Evolutionary conservation across 2,888 invertebrate species (phyloP).

Genomic region (Coelopa pilipes): DNA sequence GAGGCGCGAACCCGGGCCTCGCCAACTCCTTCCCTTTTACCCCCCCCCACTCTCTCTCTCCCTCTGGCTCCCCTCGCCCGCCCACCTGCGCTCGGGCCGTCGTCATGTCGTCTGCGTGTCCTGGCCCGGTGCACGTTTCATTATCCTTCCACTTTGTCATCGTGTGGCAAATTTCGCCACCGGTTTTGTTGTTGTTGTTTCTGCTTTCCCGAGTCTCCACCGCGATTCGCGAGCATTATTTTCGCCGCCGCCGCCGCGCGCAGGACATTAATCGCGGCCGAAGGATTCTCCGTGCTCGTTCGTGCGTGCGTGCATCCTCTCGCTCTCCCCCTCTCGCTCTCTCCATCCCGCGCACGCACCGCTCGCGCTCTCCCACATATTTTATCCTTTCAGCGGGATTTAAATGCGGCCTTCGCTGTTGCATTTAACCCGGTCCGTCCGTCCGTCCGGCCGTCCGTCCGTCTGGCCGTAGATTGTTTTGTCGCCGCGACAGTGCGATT

Average conservation of each 20-base stretch:
- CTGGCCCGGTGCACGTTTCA: constrained; percentile 39
- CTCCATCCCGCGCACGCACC: background rate
- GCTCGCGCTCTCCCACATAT: constrained; percentile 18
- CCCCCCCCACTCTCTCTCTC: too few relatives aligned
- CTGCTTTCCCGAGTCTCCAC: background rate
- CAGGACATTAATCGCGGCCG: constrained; percentile 23
- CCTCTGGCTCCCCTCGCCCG: background rate
- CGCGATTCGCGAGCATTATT: constrained; percentile 14
- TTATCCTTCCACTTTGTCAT: constrained; percentile 49
- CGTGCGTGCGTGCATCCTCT: constrained; percentile 9
- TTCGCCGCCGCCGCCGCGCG: background rate
- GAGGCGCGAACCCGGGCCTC: too few relatives aligned
- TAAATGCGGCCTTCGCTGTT: constrained; percentile 1
- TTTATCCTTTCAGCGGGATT: constrained; percentile 19
- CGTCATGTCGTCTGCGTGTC: background rate
- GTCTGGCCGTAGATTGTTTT: constrained; percentile 25
- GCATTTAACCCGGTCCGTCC: background rate
- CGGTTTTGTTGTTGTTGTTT: background rate
- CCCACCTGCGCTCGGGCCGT: background rate
- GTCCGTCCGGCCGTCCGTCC: background rate
- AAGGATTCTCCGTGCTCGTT: constrained; percentile 9
- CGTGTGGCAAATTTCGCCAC: constrained; percentile 37
- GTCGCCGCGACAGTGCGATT: constrained; percentile 47
- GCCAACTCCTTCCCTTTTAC: too few relatives aligned
- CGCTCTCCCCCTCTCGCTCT: background rate